Conservation (phyloP, 2,797 vertebrate genomes). For the Buphagus erythrorhynchus region DNA sequence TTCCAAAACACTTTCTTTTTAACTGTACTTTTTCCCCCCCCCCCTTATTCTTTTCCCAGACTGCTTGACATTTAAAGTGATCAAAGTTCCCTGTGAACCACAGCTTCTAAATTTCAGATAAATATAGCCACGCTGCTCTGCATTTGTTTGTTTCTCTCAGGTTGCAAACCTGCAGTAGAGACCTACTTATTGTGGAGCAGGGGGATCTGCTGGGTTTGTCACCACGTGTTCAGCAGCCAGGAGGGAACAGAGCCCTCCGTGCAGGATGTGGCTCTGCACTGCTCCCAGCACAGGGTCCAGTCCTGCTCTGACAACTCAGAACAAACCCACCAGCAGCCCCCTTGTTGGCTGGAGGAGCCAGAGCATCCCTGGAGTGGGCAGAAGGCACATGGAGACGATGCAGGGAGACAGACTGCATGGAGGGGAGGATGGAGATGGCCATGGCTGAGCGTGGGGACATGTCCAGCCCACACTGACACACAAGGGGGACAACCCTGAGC, state of each 20-base stretch:
- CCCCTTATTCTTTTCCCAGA: background rate
- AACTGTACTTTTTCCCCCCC: background rate
- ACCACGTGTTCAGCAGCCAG: fast-evolving
- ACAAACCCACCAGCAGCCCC: background rate
- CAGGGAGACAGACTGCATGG: fast-evolving
- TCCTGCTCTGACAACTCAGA: background rate
- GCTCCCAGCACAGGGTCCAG: fast-evolving
- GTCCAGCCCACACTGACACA: background rate
- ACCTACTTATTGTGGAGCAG: conserved; percentile 37
- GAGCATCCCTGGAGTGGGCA: background rate
- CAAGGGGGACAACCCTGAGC: background rate
- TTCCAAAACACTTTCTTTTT: background rate
- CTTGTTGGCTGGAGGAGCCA: background rate
- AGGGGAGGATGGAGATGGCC: background rate
- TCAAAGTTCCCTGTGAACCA: conserved; percentile 45
- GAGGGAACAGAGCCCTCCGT: background rate
- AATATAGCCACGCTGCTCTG: background rate
- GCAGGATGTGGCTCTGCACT: background rate
- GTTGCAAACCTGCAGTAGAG: conserved; percentile 31
- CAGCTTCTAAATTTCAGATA: conserved; percentile 23
- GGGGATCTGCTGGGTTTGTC: background rate
- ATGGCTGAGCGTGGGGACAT: fast-evolving
- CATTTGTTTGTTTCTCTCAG: conserved; percentile 35
- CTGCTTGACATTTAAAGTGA: conserved; percentile 23
- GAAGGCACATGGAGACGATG: background rate